phyloP scores from a whole-genome alignment of 1,140 invertebrate species.

The Nymphalis io region DNA sequence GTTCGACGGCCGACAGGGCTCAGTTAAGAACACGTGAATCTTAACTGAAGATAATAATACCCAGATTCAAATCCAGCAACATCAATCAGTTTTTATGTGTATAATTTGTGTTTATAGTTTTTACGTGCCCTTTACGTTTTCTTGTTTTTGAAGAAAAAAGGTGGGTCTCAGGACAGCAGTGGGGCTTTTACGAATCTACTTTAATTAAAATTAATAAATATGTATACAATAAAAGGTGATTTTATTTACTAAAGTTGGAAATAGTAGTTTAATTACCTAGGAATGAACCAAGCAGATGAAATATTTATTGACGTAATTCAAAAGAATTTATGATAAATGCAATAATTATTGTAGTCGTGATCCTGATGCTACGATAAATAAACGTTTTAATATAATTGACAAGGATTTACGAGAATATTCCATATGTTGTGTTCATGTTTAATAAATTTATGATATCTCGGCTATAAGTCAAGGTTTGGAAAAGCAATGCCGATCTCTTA shows the following conservation, averaged over 20 bases:
- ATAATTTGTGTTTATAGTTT: too few species aligned
- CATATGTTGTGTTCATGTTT: neutral
- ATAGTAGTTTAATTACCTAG: neutral
- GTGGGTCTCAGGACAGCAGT: too few species aligned
- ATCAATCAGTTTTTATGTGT: too few species aligned
- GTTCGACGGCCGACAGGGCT: too few species aligned
- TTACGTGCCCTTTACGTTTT: too few species aligned
- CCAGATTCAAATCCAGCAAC: too few species aligned
- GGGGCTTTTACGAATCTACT: too few species aligned
- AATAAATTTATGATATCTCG: neutral
- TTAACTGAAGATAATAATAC: too few species aligned
- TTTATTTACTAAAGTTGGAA: neutral
- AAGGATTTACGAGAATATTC: constrained; percentile 3
- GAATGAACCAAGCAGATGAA: neutral
- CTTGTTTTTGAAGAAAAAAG: too few species aligned
- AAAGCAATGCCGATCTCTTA: neutral
- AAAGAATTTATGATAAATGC: neutral
- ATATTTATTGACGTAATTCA: constrained; percentile 1
- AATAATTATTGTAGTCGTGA: neutral
- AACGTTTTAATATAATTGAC: constrained; percentile 5
- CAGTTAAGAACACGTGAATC: too few species aligned
- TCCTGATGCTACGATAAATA: neutral
- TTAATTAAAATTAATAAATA: too few species aligned
- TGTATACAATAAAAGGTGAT: too few species aligned
- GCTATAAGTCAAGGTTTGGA: neutral